phyloP scores from a whole-genome alignment of 1,140 invertebrate species.

The Ctenoplectra terminalis region DNA sequence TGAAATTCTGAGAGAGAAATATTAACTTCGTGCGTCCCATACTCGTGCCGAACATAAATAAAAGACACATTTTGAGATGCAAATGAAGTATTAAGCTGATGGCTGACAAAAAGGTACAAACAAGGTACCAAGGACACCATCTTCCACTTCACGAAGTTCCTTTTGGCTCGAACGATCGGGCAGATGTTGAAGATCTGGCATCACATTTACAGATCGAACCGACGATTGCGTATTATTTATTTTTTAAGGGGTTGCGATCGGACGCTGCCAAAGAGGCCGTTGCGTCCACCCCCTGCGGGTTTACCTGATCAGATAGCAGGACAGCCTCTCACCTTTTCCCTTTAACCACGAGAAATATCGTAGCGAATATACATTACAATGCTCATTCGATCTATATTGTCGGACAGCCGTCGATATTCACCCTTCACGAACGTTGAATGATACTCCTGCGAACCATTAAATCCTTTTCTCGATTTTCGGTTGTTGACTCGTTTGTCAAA shows the following conservation, averaged over 20 bases:
- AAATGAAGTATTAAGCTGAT: background rate
- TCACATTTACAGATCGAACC: conserved; percentile 59
- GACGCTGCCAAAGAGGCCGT: conserved; percentile 56
- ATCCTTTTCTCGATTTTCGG: background rate
- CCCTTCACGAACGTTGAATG: background rate
- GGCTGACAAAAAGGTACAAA: background rate
- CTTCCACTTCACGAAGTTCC: background rate
- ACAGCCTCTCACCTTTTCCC: conserved; percentile 18
- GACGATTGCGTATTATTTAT: conserved; percentile 74
- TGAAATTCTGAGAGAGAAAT: background rate
- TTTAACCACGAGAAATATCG: background rate
- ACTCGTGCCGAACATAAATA: too few relatives aligned
- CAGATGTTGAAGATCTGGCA: conserved; percentile 57
- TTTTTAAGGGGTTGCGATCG: conserved; percentile 75
- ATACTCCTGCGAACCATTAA: background rate
- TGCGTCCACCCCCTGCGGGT: conserved; percentile 70
- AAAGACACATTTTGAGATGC: background rate
- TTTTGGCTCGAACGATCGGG: conserved; percentile 1
- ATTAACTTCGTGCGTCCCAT: too few relatives aligned
- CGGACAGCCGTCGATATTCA: too few relatives aligned
- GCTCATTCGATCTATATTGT: conserved; percentile 17
- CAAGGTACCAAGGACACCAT: too few relatives aligned
- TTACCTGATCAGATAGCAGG: conserved; percentile 71
- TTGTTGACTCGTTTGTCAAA: background rate
- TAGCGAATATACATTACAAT: conserved; percentile 34